Evolutionary conservation across 2,113 vertebrate genomes (phyloP), one percentile per base, ranked within the genome.

Genomic region (Pterocles orientalis): DNA sequence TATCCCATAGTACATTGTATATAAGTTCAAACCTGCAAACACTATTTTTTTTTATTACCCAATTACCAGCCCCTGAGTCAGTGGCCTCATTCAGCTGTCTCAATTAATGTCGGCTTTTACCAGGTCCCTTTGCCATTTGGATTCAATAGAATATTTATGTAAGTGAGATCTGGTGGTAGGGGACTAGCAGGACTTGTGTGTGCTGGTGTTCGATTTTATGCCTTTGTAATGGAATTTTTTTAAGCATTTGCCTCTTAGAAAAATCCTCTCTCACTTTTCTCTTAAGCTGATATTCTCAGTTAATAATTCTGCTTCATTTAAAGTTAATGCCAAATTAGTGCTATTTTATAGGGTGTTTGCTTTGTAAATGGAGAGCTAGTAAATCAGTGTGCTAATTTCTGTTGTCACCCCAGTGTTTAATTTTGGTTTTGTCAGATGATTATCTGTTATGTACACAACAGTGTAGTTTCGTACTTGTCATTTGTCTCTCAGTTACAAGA

Each of bases 331-430:
- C 53, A 84, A 92, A 64, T 86, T 86, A 57, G 36, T 86, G 72
- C 31, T 96, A 48, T 92, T 95, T 95, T 81, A 76, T 81, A 69
- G 69, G 12, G 39, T 86, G 69, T 94, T 96, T 96, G 39, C 34
- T 83, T 90, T 96, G 95, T 68, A 88, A 94, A 39, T 26, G 34
- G 69, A 90, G 80, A 90, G 9, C 23, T 86, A 76, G 76, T 96
- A 95, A 97, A 95, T 84, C 86, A 90, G 41, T 70, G 51, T 81
- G 51, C 33, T 96, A 81, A 88, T 88, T 93, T 94, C 76, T 88
- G 39, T 88, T 95, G 90, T 94, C 72, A 70, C 11, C 4, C 24
- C 34, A 48, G 79, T 61, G 53, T 75, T 90, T 88, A 53, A 88
- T 93, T 94, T 82, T 78, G 57, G 0, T 90, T 90, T 87, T 94